These are phyloP conservation scores for Panagrolaimus sp. DNA, from an alignment of 1,140 invertebrate species.

Conservation along the genomic window DNA sequence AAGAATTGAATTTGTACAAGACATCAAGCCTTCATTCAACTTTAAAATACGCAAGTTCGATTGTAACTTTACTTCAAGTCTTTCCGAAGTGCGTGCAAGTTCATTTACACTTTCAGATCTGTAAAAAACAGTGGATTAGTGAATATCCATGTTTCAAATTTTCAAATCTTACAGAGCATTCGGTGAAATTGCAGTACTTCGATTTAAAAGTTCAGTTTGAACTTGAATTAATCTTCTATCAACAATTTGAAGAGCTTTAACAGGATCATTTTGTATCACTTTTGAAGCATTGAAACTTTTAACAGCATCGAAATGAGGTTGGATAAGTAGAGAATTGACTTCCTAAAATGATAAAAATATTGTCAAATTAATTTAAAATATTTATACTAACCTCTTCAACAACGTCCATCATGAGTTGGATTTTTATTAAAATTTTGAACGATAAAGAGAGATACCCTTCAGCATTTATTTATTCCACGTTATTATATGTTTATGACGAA, in stretches of 20 bases:
- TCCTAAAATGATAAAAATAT: background rate
- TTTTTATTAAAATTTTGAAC: no score
- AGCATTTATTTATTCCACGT: no score
- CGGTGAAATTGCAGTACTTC: background rate
- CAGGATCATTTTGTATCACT: background rate
- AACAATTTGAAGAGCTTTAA: constrained; percentile 6
- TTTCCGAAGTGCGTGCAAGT: constrained; percentile 3
- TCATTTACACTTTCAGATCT: constrained; percentile 12
- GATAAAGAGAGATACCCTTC: no score
- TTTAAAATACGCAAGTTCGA: constrained; percentile 6
- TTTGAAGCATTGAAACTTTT: background rate
- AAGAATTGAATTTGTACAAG: constrained; percentile 13
- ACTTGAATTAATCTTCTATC: background rate
- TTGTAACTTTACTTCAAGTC: constrained; percentile 6
- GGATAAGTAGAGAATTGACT: background rate
- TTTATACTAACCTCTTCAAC: constrained; percentile 1
- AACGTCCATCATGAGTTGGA: background rate
- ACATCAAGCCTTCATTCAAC: constrained; percentile 11
- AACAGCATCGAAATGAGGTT: background rate
- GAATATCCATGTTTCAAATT: background rate
- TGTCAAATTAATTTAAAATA: background rate
- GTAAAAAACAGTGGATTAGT: background rate
- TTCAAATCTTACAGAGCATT: constrained; percentile 3
- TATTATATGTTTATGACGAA: no score
- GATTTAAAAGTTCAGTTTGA: background rate